Base-by-base conservation (phyloP, 1,140 invertebrate species). In the Cyclina sinensis region DNA sequence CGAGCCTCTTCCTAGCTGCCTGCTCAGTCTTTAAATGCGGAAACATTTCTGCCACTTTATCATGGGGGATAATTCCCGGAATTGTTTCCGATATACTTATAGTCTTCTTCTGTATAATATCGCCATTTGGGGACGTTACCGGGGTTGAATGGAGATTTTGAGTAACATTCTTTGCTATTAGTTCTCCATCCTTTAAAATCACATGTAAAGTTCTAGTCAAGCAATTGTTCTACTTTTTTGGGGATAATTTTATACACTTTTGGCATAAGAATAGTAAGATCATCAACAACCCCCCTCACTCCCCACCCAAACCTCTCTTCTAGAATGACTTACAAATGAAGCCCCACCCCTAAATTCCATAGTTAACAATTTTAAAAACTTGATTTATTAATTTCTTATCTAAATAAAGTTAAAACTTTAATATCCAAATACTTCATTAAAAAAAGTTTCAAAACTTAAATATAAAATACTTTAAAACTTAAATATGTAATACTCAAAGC, bases 31-130 rank as follows among this genome's bases (percentile, higher is more conserved):
- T 83, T 30, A 70, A 48, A 39, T 83, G 5, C 21, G 84, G 84
- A 51, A 86, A 62, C 43, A 78, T 62, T 76, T 76, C 73, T 30
- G 21, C 32, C 14, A 86, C n/a, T 59, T 86, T 76, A 46, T 86
- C 73, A 78, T 86, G 84, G 0, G 84, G 84, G 35, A 86, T 86
- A 46, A 86, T 86, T 62, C 84, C 84, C 27, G 84, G 84, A n/a
- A 86, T 86, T 27, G n/a, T 78, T 24, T 86, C 84, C 27, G 70
- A 68, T 27, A 73, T 43, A 16, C 35, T 35, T 12, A 39, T 57
- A 24, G 54, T 35, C 27, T 76, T 70, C 65, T 86, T 86, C 51
- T 86, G 48, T 59, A 78, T 62, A 21, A 78, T 7, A 68, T 86
- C 68, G 30, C 37, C n/a, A 35, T 70, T 48, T 11, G 43, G 81